A percentile compares a stretch with the other conserved stretches of the same genome.
Conservation (phyloP, 2,888 invertebrate genomes). For the Ochlodes sylvanus region DNA sequence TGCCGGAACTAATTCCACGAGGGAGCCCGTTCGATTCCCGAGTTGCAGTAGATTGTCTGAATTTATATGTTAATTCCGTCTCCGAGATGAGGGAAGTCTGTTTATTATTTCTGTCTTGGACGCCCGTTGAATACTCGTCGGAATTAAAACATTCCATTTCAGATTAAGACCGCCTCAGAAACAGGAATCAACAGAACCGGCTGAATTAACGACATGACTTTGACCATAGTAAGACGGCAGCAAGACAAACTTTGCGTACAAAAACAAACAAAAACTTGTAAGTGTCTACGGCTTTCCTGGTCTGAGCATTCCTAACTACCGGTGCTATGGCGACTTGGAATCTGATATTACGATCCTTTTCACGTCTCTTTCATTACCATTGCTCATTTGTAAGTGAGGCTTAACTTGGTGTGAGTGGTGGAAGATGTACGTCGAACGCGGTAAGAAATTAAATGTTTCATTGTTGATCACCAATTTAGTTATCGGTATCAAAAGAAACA, state of each 20-base stretch:
- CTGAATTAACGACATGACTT: conserved; percentile 16
- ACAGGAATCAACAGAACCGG: neutral
- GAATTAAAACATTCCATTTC: conserved; percentile 45
- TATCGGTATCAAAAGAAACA: no score
- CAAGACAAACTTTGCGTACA: neutral
- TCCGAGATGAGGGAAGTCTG: conserved; percentile 51
- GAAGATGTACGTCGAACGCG: no score
- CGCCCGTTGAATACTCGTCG: conserved; percentile 42
- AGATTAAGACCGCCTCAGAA: conserved; percentile 38
- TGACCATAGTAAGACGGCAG: neutral
- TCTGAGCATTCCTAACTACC: no score
- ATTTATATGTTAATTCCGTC: conserved; percentile 67
- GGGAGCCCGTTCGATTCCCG: conserved; percentile 61
- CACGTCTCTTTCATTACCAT: no score
- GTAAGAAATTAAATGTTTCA: no score
- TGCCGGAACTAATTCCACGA: conserved; percentile 54
- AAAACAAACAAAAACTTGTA: neutral
- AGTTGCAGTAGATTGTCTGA: conserved; percentile 56
- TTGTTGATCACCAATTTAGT: no score
- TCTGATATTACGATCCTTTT: no score
- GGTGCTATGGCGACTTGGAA: no score
- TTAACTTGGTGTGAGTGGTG: no score
- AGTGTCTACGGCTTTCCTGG: neutral
- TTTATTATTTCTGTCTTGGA: conserved; percentile 57
- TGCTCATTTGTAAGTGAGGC: no score